Evolutionary conservation across 2,113 vertebrate species (phyloP).

Genomic region (Piaya cayana): DNA sequence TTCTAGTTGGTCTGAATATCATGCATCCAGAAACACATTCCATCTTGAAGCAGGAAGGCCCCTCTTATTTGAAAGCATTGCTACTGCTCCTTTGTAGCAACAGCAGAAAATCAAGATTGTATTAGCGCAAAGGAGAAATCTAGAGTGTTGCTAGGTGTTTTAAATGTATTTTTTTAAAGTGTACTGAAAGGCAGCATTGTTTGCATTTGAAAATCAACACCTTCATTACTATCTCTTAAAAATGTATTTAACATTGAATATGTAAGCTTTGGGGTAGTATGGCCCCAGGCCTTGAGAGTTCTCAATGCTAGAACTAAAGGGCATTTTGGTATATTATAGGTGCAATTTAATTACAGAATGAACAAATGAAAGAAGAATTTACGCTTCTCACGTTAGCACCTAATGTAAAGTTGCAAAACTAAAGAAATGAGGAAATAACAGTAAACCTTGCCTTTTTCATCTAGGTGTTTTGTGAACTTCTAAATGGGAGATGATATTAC

Average conservation of each 20-base stretch:
- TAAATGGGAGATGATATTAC: background rate
- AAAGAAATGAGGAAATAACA: background rate
- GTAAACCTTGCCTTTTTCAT: background rate
- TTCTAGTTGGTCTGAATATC: background rate
- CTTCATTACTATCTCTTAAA: background rate
- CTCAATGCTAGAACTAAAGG: background rate
- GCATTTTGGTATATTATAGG: background rate
- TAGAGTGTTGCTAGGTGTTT: background rate
- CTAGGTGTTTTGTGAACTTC: background rate
- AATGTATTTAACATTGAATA: background rate
- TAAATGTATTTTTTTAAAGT: background rate
- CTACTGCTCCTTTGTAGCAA: background rate
- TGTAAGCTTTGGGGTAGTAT: background rate
- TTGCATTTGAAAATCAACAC: background rate
- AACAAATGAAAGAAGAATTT: background rate
- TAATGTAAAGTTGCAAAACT: background rate
- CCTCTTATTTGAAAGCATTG: background rate
- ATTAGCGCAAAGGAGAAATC: background rate
- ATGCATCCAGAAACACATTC: background rate
- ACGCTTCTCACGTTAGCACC: background rate
- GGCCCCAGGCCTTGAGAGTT: background rate
- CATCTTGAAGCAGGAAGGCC: background rate
- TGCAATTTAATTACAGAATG: background rate
- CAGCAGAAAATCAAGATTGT: background rate
- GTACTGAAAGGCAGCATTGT: background rate